Base-by-base conservation (phyloP, 2,797 vertebrate species). In the Anabas testudineus region DNA sequence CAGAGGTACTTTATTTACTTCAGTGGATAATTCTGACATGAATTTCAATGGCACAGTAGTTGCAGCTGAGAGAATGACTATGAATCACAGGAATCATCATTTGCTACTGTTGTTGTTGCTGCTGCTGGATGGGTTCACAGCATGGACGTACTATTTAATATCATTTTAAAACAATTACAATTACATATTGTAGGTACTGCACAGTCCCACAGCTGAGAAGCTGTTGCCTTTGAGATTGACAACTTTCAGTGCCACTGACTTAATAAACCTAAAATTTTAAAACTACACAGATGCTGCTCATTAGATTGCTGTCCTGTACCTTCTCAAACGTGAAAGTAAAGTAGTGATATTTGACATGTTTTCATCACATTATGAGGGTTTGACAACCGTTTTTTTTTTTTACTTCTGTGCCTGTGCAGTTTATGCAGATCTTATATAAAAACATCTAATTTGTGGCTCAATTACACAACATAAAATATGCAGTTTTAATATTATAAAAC, bases 381-480 rank as follows among this genome's bases (percentile, higher is more conserved):
- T 54, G 39, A 28, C n/a, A n/a, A n/a, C 26, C 3, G 30, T 32
- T 32, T 32, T 32, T n/a, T n/a, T n/a, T n/a, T n/a, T 56, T 8
- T 28, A 28, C 18, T 39, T 39, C 0, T 30, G 3, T 52, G 5
- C 47, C 16, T 71, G 2, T 42, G 60, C 73, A 34, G 67, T 74
- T 51, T 26, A 60, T 60, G 5, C 15, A 43, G 14, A 32, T 61
- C 14, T 32, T 21, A 49, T 15, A 32, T 51, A 48, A 12, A n/a
- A 34, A 46, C 56, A 67, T 71, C 36, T 43, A 32, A 52, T 73
- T 41, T 60, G 42, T 47, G 26, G 18, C 41, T 80, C 12, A 45
- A 22, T 76, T 76, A 10, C 55, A 59, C 39, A 59, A 24, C 68
- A 71, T 66, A 9, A 68, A 81, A 49, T 67, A 60, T 82, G 54